These are phyloP conservation scores for Chionoecetes opilio DNA, from an alignment of 1,140 invertebrate genomes.

Conservation along the genomic window DNA sequence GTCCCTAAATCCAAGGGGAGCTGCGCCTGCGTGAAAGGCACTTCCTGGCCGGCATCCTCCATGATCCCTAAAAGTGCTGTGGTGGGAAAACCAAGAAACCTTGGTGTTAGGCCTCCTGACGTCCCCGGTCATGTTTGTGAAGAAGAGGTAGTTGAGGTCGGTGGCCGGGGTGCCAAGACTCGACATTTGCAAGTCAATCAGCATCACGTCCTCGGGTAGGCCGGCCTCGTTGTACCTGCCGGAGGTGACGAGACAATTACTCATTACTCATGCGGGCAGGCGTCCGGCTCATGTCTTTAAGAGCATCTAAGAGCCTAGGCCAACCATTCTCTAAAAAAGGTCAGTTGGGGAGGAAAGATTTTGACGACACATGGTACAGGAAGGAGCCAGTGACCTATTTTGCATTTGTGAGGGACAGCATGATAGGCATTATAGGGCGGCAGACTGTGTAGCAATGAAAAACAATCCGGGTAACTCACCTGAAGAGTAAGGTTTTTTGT, in stretches of 20 bases:
- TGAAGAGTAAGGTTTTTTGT: slow-evolving; percentile 52
- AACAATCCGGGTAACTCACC: too few species aligned
- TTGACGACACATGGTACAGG: too few species aligned
- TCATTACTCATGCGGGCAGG: too few species aligned
- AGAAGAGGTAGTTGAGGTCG: slow-evolving; percentile 47
- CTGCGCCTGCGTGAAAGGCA: slow-evolving; percentile 36
- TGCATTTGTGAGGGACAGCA: too few species aligned
- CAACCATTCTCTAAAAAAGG: too few species aligned
- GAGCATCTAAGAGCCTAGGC: too few species aligned
- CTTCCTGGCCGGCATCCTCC: background rate
- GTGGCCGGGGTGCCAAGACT: background rate
- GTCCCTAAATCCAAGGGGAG: slow-evolving; percentile 17
- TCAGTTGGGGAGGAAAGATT: too few species aligned
- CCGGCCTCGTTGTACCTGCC: background rate
- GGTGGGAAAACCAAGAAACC: background rate
- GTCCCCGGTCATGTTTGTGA: slow-evolving; percentile 37
- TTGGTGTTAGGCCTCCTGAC: slow-evolving; percentile 32
- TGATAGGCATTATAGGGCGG: too few species aligned
- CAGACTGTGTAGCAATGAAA: too few species aligned
- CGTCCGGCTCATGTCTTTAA: too few species aligned
- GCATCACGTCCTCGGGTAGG: background rate
- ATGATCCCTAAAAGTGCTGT: background rate
- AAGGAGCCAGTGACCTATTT: too few species aligned
- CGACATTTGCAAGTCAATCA: background rate
- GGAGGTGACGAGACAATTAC: background rate